Base-by-base conservation (phyloP, 2,888 invertebrate species). In the Rotaria socialis region DNA sequence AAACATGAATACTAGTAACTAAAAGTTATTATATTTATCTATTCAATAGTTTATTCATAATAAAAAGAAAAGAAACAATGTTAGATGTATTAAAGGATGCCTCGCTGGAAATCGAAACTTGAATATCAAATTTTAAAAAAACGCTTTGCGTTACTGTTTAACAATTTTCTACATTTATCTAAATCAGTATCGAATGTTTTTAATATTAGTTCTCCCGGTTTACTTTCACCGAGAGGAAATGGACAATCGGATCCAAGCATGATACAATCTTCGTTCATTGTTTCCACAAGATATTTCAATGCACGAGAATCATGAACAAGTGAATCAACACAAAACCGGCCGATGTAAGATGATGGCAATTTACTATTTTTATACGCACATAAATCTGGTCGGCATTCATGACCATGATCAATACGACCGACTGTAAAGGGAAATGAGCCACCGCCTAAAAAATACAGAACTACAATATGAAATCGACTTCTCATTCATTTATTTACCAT, bases 161-260 rank as follows among this genome's bases (percentile, higher is more conserved):
- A 35, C 14, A 67, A 16, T 14, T 67, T 67, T 35, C 35, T 27
- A 67, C 67, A 67, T 35, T 2, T 4, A 35, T 35, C n/a, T 4
- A 27, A 35, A 67, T 67, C 27, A 27, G 27, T 67, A 4, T 35
- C 16, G 35, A 67, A 67, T 14, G 67, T 67, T 67, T 67, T 14
- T 14, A 67, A 14, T 11, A 93, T 90, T 35, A 92, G 88, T 87
- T 90, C 89, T n/a, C 93, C 93, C 1, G 92, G 92, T 67, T 90
- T 89, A 55, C 91, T 90, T 88, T 93, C 93, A 10, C 93, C 93
- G 11, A 93, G 90, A 8, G 93, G 92, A 88, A 93, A 93, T 0
- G 93, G 93, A 88, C 93, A 93, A 89, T 93, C 93, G 52, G 92
- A 92, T 5, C 93, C 93, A 58, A 93, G 90, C 8, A 93, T 90